Evolutionary conservation across 2,797 vertebrate species (phyloP), one percentile per base, ranked within the genome.

Genomic region (Acanthis flammea): DNA sequence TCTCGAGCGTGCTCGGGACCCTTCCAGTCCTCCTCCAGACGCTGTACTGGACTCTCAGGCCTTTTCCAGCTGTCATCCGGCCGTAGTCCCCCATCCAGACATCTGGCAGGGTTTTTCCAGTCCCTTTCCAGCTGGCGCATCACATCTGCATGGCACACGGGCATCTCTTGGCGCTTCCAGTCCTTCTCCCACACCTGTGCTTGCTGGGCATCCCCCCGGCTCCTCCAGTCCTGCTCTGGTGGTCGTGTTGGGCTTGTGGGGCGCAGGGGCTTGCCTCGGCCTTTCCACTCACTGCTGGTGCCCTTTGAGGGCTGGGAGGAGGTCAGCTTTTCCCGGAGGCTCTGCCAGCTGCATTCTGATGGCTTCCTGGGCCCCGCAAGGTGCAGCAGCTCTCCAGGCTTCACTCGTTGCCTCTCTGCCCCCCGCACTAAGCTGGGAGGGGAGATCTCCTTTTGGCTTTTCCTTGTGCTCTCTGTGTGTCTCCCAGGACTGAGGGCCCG

Each of bases 161-260:
- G 60, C 67, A 75, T 94, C 37, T 94, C 92, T 66, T 79, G 93
- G 28, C 3, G 92, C 12, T 86, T 96, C 86, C 85, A 86, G 82
- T 92, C 79, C 47, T 88, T 97, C 24, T 96, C 95, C 89, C 96
- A 78, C 12, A 22, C 89, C 73, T 93, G 97, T 1, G 2, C n/a
- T 74, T 42, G 89, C 33, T 33, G 85, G 58, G 45, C 63, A 27
- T 55, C 24, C 7, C 74, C 90, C 48, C 3, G 76, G 47, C 63
- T 8, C 12, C 66, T 88, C 94, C 93, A 85, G 54, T 85, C 60
- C 57, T 89, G 77, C 71, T 94, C 90, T 30, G 39, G 66, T 1
- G 61, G 37, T 47, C 8, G 65, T 62, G 67, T 67, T 37, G 93
- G 74, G 63, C 84, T 90, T 0, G 0, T 21, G 7, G 96, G 80